Conservation (phyloP, 2,888 invertebrate genomes). For the Acleris holmiana region DNA sequence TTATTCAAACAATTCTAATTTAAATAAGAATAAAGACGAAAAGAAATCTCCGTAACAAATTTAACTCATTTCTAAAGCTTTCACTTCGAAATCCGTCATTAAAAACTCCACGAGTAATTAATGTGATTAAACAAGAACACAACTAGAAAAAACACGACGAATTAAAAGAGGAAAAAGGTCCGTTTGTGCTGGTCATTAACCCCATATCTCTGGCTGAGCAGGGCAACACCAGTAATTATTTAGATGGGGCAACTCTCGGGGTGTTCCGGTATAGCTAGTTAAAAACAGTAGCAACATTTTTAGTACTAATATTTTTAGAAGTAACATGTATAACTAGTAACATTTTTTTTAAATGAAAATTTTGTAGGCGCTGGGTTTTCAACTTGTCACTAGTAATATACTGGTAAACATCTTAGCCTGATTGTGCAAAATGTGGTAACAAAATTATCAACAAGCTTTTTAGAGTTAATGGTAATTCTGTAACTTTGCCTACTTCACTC, state of each 20-base stretch:
- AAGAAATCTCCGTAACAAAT: conserved; percentile 15
- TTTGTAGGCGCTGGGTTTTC: too few species aligned
- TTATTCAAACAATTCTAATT: background rate
- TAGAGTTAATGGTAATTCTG: too few species aligned
- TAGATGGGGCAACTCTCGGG: conserved; percentile 32
- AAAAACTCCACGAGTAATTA: conserved; percentile 32
- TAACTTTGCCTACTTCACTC: too few species aligned
- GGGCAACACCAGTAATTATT: conserved; percentile 51
- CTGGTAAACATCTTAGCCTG: too few species aligned
- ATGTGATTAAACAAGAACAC: conserved; percentile 34
- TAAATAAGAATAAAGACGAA: background rate
- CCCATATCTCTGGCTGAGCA: conserved; percentile 50
- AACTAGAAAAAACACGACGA: conserved; percentile 40
- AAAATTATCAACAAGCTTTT: too few species aligned
- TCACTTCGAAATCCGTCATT: conserved; percentile 27
- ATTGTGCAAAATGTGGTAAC: too few species aligned
- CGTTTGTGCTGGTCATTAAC: conserved; percentile 52
- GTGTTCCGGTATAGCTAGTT: background rate
- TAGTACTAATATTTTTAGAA: too few species aligned
- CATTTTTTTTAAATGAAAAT: too few species aligned
- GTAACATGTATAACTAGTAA: too few species aligned
- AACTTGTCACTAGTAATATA: too few species aligned
- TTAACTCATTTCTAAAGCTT: conserved; percentile 32
- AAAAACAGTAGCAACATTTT: too few species aligned
- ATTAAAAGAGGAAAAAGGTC: conserved; percentile 46